Base-by-base conservation (phyloP, 2,888 invertebrate species). In the Scelioninae gen. 1 region DNA sequence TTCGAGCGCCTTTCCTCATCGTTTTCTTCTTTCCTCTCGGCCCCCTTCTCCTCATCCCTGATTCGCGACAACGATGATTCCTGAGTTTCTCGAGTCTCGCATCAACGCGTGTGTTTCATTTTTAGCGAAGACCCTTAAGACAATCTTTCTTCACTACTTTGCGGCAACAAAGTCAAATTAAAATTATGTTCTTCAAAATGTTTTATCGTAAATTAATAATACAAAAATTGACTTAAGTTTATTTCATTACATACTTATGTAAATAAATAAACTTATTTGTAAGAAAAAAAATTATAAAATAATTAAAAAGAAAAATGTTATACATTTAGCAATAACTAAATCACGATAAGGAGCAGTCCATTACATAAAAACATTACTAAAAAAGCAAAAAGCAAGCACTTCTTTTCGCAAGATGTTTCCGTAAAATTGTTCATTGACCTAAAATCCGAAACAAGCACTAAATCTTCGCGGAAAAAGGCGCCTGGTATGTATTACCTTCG, bases 41-140 rank as follows among this genome's bases (percentile, higher is more conserved):
- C 38, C 31, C 40, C 58, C 51, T 51, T 69, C 47, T 55, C 40
- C 65, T 63, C 56, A 34, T 58, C 81, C 43, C 47, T 66, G 66
- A 76, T 66, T 76, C 76, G 71, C 55, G 66, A 69, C 77, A 72
- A 82, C 69, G 53, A 74, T 78, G 72, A 69, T 69, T 82, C 69
- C 62, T 63, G 38, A 75, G 55, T 53, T 60, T 60, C 43, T 74
- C 16, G 10, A 23, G 10, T 51, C 32, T 40, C 51, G 60, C 53
- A 8, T 23, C 13, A 53, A 72, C 53, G 60, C 58, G 71, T 60
- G 49, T 51, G 47, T 47, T 45, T 38, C 10, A n/a, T 53, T 53
- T 53, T 53, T 53, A 5, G 4, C 13, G 6, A 6, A 23, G 29
- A 31, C 51, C 11, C 51, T 51, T 51, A 29, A 11, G 31, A 11